Evolutionary conservation across 1,140 invertebrate genomes (phyloP), one percentile per base, ranked within the genome.

Genomic region (Elymnias hypermnestra): DNA sequence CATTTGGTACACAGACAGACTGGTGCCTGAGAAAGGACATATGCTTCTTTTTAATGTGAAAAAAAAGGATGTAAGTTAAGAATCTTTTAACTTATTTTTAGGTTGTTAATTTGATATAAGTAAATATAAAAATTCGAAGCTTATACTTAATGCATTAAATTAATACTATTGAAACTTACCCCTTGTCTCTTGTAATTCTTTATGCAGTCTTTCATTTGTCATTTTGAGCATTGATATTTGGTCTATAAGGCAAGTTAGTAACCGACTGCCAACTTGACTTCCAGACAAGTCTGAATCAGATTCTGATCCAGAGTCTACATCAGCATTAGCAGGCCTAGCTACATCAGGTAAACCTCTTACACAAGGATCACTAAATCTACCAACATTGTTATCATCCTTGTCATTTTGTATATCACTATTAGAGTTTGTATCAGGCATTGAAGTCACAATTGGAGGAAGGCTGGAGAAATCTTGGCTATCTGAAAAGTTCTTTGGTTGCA

Each of bases 311-410:
- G 83, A 73, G 0, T 84, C 79, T 5, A 71, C 61, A 12, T 76
- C 81, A 5, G 71, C 72, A 58, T 85, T 84, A 1, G 66, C 72
- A 14, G 74, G 74, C 43, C 63, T 61, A 0, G 72, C 72, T 9
- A 84, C 72, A 57, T 79, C 75, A 37, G 78, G 81, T 38, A 85
- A 49, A 5, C 77, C 82, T 53, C 72, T 57, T 2, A 86, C 70
- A 63, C 83, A 85, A 1, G 86, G 86, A 43, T 87, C 86, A 75
- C 86, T 87, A 42, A 63, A 86, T 48, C 86, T 77, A 15, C 86
- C 71, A 14, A 60, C 53, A 62, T 78, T 74, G 37, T 49, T 71
- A 46, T 85, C 74, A 40, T 82, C 82, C 44, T 82, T 85, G 25
- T 79, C 76, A 55, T 74, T 68, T 7, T 17, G 38, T 50, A 76